These are phyloP conservation scores for Vultur gryphus DNA, from an alignment of 2,797 vertebrate genomes.

Conservation along the genomic window DNA sequence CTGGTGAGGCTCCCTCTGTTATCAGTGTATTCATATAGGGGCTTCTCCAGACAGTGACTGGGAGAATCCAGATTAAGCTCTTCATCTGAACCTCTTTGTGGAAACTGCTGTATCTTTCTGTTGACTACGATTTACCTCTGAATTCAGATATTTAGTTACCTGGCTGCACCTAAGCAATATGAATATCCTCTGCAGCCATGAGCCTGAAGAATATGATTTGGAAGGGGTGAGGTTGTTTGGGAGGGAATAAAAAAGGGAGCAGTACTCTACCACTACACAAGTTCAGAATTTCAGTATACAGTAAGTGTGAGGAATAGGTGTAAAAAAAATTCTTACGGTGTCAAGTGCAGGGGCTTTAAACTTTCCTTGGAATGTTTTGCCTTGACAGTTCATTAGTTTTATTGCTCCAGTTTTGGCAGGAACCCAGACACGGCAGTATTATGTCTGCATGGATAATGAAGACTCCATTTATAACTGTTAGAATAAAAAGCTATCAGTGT, in stretches of 20 bases:
- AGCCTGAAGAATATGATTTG: neutral
- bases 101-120: neutral
- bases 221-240: neutral
- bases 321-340: neutral
- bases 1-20: neutral
- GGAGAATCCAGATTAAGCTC: neutral
- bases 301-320: neutral
- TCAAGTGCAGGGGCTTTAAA: neutral
- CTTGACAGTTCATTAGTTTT: conserved; percentile 34
- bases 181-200: neutral
- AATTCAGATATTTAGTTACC: neutral
- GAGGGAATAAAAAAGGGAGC: neutral
- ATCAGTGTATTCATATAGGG: neutral
- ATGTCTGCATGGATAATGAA: neutral
- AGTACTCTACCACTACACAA: neutral
- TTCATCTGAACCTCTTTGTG: neutral
- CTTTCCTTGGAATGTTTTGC: conserved; percentile 16
- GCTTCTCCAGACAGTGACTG: neutral
- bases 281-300: neutral
- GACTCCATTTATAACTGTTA: neutral
- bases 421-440: neutral
- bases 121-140: neutral
- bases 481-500: neutral
- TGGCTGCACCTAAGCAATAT: neutral
- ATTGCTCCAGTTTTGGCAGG: neutral